Evolutionary conservation across 2,888 invertebrate genomes (phyloP), one percentile per base, ranked within the genome.

Genomic region (Sminthurides aquaticus): DNA sequence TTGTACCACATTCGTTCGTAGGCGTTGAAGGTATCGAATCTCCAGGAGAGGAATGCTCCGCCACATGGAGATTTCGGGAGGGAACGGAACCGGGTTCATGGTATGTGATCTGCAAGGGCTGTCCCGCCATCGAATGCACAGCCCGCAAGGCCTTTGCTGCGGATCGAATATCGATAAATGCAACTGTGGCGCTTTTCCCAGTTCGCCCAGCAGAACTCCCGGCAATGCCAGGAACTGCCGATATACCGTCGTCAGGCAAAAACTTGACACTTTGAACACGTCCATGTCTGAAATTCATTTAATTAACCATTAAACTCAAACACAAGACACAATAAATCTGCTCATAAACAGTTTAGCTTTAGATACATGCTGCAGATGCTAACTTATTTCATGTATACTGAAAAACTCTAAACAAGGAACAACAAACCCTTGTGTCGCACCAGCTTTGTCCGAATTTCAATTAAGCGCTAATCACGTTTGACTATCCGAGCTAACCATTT

Each of bases 241-340:
- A 64, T 61, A 64, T 59, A 54, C n/a, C n/a, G 54, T 72, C 73
- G 64, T 73, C 82, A 76, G 88, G 86, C 85, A 92, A 85, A 82
- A 93, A 84, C 84, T 91, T 92, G 85, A 92, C 91, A 86, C 90
- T 93, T 85, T 94, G 94, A 84, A 94, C 93, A 84, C 91, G 91
- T 84, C 93, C 93, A 91, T 92, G 93, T 85, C 93, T 93, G 85
- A 65, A 84, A 84, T n/a, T n/a, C n/a, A n/a, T n/a, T n/a, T n/a
- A n/a, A n/a, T n/a, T n/a, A n/a, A n/a, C n/a, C n/a, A n/a, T n/a
- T n/a, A n/a, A n/a, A n/a, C n/a, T n/a, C n/a, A n/a, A n/a, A n/a
- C n/a, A n/a, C n/a, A n/a, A n/a, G n/a, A n/a, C n/a, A n/a, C n/a
- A n/a, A n/a, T n/a, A n/a, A n/a, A n/a, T n/a, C n/a, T n/a, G n/a